A percentile compares a stretch with the other conserved stretches of the same genome.
Evolutionary conservation across 1,140 invertebrate genomes (phyloP).

Genomic region (Bombus confusus): DNA sequence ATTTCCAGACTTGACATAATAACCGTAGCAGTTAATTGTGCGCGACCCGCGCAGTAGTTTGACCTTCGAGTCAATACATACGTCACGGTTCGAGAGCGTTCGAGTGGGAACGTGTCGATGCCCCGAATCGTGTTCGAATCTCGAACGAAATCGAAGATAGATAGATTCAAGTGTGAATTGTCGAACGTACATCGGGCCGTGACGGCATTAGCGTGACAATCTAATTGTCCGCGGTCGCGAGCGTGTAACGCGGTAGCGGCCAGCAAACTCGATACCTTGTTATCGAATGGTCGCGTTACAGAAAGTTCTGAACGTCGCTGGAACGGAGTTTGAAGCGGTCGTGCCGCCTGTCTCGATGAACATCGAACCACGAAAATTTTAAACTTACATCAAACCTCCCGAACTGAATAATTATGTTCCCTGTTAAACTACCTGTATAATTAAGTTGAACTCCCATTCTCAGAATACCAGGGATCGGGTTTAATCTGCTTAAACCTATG

Average conservation of each 20-base stretch:
- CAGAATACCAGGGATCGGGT: conserved; percentile 12
- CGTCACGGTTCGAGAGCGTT: no score
- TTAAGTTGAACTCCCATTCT: conserved; percentile 38
- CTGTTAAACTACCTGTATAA: conserved; percentile 21
- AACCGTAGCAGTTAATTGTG: no score
- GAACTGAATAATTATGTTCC: conserved; percentile 42
- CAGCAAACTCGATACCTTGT: conserved; percentile 37
- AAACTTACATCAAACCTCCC: conserved; percentile 31
- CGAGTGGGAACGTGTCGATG: no score
- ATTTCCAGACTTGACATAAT: neutral
- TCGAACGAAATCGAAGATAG: neutral
- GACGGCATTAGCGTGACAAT: conserved; percentile 36
- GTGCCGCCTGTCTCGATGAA: conserved; percentile 8
- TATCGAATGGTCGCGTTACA: conserved; percentile 28
- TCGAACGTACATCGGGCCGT: neutral
- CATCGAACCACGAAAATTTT: conserved; percentile 28
- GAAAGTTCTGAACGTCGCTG: conserved; percentile 19
- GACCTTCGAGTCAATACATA: no score
- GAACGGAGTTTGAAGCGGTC: conserved; percentile 20
- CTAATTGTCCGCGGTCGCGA: conserved; percentile 2
- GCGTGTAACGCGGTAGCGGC: conserved; percentile 25
- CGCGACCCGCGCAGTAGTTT: no score
- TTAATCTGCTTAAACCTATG: conserved; percentile 28
- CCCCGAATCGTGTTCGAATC: neutral
- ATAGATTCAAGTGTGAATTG: neutral